These are phyloP conservation scores for Thera obeliscata DNA, from an alignment of 2,888 invertebrate species.

Conservation along the genomic window DNA sequence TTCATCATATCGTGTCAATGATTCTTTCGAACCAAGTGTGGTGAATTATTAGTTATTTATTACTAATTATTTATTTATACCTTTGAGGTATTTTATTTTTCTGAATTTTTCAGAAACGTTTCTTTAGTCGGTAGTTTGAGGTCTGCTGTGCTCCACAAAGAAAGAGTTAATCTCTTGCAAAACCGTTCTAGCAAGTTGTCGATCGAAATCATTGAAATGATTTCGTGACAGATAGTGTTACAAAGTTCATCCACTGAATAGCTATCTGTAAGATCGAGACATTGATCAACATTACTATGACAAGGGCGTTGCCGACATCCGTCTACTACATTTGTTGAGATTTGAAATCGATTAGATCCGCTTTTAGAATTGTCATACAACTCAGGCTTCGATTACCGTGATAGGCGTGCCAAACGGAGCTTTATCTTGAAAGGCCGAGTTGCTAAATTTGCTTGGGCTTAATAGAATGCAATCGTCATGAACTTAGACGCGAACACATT, in stretches of 20 bases:
- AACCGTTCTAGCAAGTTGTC: constrained; percentile 35
- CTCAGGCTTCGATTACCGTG: constrained; percentile 51
- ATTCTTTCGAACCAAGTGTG: no score
- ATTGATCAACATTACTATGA: constrained; percentile 54
- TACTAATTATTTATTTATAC: no score
- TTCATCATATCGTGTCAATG: no score
- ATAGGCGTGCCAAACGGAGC: constrained; percentile 59
- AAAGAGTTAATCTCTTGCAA: constrained; percentile 22
- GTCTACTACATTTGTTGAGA: constrained; percentile 63
- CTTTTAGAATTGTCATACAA: constrained; percentile 73
- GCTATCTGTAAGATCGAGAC: constrained; percentile 45
- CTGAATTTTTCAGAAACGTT: no score
- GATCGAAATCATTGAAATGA: constrained; percentile 40
- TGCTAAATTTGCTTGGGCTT: constrained; percentile 65
- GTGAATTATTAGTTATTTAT: no score
- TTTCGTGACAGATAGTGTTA: constrained; percentile 41
- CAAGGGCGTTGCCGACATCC: constrained; percentile 79
- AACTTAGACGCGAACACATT: constrained; percentile 59
- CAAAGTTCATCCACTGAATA: constrained; percentile 48
- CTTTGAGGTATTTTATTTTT: no score
- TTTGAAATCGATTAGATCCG: constrained; percentile 76
- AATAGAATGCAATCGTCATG: constrained; percentile 76
- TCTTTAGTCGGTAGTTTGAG: no score
- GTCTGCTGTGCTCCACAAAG: not conserved
- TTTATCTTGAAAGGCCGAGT: constrained; percentile 61